phyloP scores from a whole-genome alignment of 2,888 invertebrate genomes.

The Trissolcus brochymenae region DNA sequence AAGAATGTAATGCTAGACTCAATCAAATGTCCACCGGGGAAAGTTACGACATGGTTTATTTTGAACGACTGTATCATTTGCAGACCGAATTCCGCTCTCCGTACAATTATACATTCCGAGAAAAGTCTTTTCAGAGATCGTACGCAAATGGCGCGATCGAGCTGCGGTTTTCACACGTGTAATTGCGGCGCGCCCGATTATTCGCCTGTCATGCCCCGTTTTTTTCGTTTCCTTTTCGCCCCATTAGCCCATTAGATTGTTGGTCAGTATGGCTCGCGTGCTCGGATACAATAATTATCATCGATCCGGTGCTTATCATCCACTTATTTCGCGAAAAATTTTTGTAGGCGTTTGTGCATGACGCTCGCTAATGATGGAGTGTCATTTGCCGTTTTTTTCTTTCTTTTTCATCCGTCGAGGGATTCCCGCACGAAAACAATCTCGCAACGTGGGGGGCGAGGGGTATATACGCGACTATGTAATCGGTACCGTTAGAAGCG shows the following conservation, averaged over 20 bases:
- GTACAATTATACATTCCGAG: slow-evolving; percentile 3
- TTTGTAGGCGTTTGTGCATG: slow-evolving; percentile 42
- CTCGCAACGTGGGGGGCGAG: slow-evolving; percentile 37
- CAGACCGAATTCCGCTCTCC: slow-evolving; percentile 40
- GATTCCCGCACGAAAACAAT: slow-evolving; percentile 61
- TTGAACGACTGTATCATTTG: slow-evolving; percentile 43
- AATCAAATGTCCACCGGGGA: slow-evolving; percentile 39
- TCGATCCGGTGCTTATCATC: slow-evolving; percentile 66
- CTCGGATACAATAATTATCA: slow-evolving; percentile 63
- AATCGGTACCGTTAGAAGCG: slow-evolving; percentile 67
- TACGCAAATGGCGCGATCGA: neutral
- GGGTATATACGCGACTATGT: slow-evolving; percentile 49
- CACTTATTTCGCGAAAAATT: slow-evolving; percentile 52
- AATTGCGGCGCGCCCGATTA: slow-evolving; percentile 44
- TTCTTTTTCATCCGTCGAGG: slow-evolving; percentile 16
- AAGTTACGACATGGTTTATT: slow-evolving; percentile 49
- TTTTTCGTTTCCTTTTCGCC: slow-evolving; percentile 18
- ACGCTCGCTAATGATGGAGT: slow-evolving; percentile 65
- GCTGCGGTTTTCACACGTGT: slow-evolving; percentile 72
- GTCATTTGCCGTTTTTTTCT: slow-evolving; percentile 64
- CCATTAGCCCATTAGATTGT: neutral
- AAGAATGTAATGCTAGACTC: neutral
- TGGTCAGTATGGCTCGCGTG: neutral
- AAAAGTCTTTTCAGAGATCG: too few species aligned
- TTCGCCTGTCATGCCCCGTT: slow-evolving; percentile 60